These are phyloP conservation scores for Drosophila auraria DNA, from an alignment of 1,140 invertebrate species.

Conservation along the genomic window DNA sequence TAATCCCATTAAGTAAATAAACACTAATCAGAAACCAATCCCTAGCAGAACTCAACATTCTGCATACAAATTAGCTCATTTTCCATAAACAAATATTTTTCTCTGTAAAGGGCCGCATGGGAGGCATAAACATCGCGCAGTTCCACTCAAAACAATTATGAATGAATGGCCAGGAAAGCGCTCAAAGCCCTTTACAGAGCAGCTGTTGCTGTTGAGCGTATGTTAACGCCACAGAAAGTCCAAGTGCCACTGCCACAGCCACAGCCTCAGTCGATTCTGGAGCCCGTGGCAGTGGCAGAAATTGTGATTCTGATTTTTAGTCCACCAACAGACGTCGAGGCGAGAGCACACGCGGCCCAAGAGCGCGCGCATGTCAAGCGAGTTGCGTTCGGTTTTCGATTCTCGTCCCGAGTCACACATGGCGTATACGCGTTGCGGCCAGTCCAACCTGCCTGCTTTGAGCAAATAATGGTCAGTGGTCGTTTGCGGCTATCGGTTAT, in stretches of 20 bases:
- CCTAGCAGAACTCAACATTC: background rate
- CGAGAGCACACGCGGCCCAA: constrained; percentile 55
- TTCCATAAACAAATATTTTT: constrained; percentile 9
- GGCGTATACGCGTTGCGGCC: constrained; percentile 68
- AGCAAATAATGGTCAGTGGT: constrained; percentile 50
- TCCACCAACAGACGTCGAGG: constrained; percentile 66
- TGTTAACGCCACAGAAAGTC: constrained; percentile 53
- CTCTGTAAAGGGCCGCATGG: constrained; percentile 5
- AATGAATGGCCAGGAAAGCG: constrained; percentile 58
- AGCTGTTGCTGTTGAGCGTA: constrained; percentile 55
- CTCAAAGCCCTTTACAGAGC: constrained; percentile 56
- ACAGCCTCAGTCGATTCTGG: constrained; percentile 16
- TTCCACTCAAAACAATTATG: constrained; percentile 77
- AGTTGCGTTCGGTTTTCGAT: constrained; percentile 29
- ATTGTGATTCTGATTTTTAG: constrained; percentile 49
- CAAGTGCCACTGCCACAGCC: constrained; percentile 15
- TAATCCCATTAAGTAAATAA: background rate
- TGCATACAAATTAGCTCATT: constrained; percentile 7
- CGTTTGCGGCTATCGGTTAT: constrained; percentile 26
- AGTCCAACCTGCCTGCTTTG: constrained; percentile 29
- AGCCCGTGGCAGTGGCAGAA: constrained; percentile 24
- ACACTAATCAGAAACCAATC: constrained; percentile 2
- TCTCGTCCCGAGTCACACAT: constrained; percentile 39
- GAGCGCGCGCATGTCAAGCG: constrained; percentile 57
- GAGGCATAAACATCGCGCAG: constrained; percentile 21